phyloP scores from a whole-genome alignment of 2,113 vertebrate species.

The Pseudopipra pipra region DNA sequence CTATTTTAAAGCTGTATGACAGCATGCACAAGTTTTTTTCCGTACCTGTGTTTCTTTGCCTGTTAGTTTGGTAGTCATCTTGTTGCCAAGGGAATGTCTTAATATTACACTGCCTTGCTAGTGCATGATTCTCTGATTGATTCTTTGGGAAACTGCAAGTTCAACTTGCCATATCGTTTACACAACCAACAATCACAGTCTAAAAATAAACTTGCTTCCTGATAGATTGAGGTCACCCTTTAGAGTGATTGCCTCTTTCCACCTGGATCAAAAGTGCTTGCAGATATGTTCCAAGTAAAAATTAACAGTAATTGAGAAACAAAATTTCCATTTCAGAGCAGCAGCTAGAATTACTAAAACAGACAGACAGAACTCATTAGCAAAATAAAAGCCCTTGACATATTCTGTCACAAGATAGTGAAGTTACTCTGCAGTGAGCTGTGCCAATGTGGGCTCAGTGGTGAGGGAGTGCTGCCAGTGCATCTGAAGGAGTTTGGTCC shows the following conservation, averaged over 20 bases:
- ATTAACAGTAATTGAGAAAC: slow-evolving; percentile 7
- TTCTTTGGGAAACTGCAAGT: slow-evolving; percentile 10
- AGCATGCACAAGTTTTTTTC: neutral
- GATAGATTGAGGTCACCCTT: slow-evolving; percentile 8
- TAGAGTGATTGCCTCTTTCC: neutral
- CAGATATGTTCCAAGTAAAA: slow-evolving; percentile 21
- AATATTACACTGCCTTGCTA: neutral
- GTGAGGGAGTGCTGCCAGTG: neutral
- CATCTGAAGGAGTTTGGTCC: neutral
- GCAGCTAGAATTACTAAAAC: neutral
- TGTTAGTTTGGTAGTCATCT: neutral
- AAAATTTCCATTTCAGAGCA: slow-evolving; percentile 4
- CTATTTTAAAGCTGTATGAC: neutral
- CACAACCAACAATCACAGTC: neutral
- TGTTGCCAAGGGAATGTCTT: slow-evolving; percentile 14
- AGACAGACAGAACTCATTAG: neutral
- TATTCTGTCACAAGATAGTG: neutral
- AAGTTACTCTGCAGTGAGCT: neutral
- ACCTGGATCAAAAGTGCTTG: neutral
- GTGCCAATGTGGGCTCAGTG: neutral
- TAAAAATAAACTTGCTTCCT: slow-evolving; percentile 37
- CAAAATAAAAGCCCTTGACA: slow-evolving; percentile 21
- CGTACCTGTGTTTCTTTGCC: neutral
- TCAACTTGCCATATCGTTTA: neutral
- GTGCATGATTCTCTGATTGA: neutral